Conservation (phyloP, 2,113 vertebrate genomes). For the Phocoena sinus region DNA sequence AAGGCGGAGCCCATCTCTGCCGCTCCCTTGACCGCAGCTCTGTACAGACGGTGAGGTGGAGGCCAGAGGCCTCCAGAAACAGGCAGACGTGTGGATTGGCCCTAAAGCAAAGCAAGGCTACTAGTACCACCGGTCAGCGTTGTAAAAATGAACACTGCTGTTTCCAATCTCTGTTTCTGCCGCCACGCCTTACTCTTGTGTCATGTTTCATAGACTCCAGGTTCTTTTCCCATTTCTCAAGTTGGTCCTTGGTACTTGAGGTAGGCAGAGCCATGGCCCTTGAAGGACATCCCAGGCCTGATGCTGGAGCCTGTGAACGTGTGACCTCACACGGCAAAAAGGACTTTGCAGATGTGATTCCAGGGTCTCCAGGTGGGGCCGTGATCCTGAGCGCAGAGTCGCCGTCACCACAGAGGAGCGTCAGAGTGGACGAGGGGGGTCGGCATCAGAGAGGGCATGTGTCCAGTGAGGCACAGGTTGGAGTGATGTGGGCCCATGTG, state of each 20-base stretch:
- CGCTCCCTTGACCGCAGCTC: not conserved
- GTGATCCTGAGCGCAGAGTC: not conserved
- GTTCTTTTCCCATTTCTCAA: no score
- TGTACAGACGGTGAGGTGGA: not conserved
- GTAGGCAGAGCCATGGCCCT: not conserved
- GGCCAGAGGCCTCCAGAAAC: not conserved
- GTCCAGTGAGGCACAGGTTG: not conserved
- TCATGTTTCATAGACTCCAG: not conserved
- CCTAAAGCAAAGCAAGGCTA: not conserved
- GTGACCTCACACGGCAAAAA: not conserved
- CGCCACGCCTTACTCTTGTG: accelerated
- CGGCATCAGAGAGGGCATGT: not conserved
- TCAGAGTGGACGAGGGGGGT: not conserved
- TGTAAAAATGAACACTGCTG: not conserved
- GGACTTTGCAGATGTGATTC: not conserved
- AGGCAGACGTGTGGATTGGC: not conserved
- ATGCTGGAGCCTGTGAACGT: not conserved
- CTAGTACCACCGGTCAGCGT: accelerated
- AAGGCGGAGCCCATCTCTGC: accelerated
- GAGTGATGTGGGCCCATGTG: not conserved
- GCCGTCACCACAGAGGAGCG: no score
- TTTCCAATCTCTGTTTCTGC: not conserved
- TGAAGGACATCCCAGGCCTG: accelerated
- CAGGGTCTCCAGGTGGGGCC: not conserved
- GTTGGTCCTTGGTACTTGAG: accelerated